A percentile compares a stretch with the other conserved stretches of the same genome.
Conservation (phyloP, 2,113 vertebrate genomes). For the Taurulus bubalis region DNA sequence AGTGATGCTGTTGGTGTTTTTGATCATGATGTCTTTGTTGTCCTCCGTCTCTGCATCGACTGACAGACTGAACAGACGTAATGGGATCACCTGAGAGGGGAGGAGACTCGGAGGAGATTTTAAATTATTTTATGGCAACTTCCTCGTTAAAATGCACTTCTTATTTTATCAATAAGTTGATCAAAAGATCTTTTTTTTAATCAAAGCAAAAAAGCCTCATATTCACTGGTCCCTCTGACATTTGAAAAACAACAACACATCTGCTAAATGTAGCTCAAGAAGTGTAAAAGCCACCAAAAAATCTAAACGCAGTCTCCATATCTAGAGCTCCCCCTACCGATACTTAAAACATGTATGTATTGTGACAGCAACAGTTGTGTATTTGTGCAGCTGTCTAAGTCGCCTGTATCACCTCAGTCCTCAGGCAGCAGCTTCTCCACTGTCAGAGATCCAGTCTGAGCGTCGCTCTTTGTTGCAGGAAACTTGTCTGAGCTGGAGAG, state of each 20-base stretch:
- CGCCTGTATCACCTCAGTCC: conserved; percentile 14
- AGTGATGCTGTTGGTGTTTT: neutral
- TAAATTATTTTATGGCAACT: neutral
- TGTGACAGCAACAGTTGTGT: conserved; percentile 4
- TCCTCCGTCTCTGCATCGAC: conserved; percentile 17
- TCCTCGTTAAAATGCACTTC: neutral
- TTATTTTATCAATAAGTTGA: neutral
- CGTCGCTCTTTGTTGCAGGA: conserved; percentile 15
- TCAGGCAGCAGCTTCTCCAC: conserved; percentile 49
- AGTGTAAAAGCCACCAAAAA: too few relatives aligned
- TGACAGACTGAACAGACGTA: neutral
- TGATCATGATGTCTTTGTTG: conserved; percentile 25
- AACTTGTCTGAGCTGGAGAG: neutral
- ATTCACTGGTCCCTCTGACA: neutral
- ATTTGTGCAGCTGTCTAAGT: conserved; percentile 21
- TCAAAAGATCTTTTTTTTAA: neutral
- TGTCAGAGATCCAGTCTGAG: conserved; percentile 51
- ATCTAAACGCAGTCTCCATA: neutral
- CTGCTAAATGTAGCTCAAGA: neutral
- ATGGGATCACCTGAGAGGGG: neutral
- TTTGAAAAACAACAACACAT: neutral
- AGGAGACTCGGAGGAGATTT: conserved; percentile 23
- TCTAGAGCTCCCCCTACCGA: neutral
- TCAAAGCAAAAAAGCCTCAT: neutral
- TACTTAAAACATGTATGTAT: neutral